Conservation (phyloP, 2,888 invertebrate genomes). For the Temnothorax unifasciatus region DNA sequence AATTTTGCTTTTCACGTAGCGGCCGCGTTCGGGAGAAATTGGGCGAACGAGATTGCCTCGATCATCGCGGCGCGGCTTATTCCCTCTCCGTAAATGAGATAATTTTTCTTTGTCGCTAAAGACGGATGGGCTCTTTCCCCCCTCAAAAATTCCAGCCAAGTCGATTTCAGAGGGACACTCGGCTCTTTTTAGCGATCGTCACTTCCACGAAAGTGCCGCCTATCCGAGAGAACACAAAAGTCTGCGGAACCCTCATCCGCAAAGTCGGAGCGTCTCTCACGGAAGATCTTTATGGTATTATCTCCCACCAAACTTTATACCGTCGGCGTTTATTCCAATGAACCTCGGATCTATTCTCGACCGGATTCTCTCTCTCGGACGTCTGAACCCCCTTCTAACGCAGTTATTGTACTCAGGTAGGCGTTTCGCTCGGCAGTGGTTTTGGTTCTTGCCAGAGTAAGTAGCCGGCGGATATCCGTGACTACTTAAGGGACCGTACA, state of each 20-base stretch:
- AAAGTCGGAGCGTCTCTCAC: not conserved
- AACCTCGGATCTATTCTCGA: not conserved
- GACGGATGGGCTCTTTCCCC: not conserved
- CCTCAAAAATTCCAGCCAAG: not conserved
- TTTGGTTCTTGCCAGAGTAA: conserved; percentile 52
- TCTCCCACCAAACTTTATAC: not conserved
- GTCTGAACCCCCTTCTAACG: conserved; percentile 52
- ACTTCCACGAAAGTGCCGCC: not conserved
- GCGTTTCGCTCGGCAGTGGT: conserved; percentile 3
- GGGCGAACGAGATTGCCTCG: conserved; percentile 39
- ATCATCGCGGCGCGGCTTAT: conserved; percentile 17
- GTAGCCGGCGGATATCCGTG: conserved; percentile 66
- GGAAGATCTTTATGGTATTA: not conserved
- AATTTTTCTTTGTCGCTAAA: conserved; percentile 39
- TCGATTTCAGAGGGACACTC: not conserved
- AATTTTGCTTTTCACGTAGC: conserved; percentile 48
- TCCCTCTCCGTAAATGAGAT: conserved; percentile 22
- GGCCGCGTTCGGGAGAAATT: conserved; percentile 49
- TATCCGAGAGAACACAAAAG: not conserved
- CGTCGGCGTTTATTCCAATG: not conserved
- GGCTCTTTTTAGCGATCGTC: not conserved
- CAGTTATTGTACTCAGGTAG: conserved; percentile 48
- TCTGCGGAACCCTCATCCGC: not conserved
- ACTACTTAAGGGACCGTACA: conserved; percentile 59
- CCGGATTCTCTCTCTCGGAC: conserved; percentile 31